Percentiles rank a stretch among this genome's conserved stretches.
These are phyloP conservation scores for Ectemnius lituratus DNA, from an alignment of 2,888 invertebrate genomes.

Conservation along the genomic window DNA sequence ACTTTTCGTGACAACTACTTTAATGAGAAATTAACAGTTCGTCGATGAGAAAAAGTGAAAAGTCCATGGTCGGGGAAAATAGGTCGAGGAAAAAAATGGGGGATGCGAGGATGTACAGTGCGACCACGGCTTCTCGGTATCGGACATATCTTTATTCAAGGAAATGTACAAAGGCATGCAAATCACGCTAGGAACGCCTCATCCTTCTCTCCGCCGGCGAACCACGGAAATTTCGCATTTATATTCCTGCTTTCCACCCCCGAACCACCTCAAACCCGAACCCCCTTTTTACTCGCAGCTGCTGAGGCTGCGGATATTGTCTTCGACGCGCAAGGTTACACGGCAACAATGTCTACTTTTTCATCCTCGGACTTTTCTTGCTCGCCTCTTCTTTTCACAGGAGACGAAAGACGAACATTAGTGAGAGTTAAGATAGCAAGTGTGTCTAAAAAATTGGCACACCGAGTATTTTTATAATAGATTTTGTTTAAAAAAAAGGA, in stretches of 20 bases:
- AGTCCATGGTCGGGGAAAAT: conserved; percentile 7
- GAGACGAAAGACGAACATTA: no score
- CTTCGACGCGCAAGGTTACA: conserved; percentile 46
- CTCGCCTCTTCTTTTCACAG: no score
- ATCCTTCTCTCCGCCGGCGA: conserved; percentile 11
- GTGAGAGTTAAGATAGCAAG: no score
- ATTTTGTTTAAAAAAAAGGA: no score
- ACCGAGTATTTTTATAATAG: no score
- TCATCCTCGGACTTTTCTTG: no score
- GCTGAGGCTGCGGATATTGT: conserved; percentile 38
- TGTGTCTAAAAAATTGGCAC: no score
- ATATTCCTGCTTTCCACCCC: conserved; percentile 39
- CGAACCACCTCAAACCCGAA: no score
- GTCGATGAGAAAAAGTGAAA: no score
- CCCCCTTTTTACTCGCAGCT: not conserved
- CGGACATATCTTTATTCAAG: conserved; percentile 31
- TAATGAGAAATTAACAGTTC: no score
- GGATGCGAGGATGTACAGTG: conserved; percentile 14
- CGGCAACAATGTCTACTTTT: conserved; percentile 19
- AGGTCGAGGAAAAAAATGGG: conserved; percentile 17
- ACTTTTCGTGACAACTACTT: no score
- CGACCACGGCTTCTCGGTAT: conserved; percentile 37
- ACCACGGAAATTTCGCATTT: conserved; percentile 55
- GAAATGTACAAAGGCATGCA: conserved; percentile 54
- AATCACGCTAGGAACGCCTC: conserved; percentile 34